Percentiles rank a stretch among this genome's conserved stretches.
Evolutionary conservation across 2,888 invertebrate species (phyloP).

Genomic region (Drosophila ezoana): DNA sequence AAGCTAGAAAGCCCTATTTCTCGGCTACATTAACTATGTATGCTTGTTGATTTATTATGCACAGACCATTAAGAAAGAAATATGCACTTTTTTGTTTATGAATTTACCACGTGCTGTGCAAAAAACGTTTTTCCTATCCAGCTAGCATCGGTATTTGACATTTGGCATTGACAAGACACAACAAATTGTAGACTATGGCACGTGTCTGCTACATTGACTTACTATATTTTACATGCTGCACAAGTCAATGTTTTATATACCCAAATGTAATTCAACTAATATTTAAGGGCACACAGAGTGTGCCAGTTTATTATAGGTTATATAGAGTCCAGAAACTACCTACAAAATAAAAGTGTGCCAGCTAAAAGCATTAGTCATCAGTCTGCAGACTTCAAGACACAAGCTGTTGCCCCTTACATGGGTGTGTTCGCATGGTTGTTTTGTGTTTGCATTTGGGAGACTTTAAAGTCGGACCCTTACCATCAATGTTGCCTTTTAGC

Average conservation of each 20-base stretch:
- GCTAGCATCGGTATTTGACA: conserved; percentile 7
- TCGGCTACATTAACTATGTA: conserved; percentile 67
- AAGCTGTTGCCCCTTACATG: conserved; percentile 4
- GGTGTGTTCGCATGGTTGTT: neutral
- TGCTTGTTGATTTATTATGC: conserved; percentile 71
- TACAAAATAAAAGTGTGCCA: neutral
- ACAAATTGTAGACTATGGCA: conserved; percentile 27
- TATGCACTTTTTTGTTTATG: conserved; percentile 28
- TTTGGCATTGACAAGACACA: conserved; percentile 28
- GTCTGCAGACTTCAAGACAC: neutral
- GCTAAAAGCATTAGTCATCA: conserved; percentile 12
- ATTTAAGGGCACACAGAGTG: conserved; percentile 2
- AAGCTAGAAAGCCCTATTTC: conserved; percentile 33
- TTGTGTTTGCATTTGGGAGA: neutral
- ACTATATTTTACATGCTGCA: neutral
- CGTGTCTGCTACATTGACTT: conserved; percentile 16
- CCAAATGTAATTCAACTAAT: conserved; percentile 5
- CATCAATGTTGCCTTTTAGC: conserved; percentile 9
- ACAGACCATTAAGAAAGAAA: conserved; percentile 47
- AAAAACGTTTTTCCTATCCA: conserved; percentile 21
- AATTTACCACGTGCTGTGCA: conserved; percentile 6
- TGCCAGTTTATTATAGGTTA: neutral
- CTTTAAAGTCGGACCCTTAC: neutral
- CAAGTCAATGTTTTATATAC: conserved; percentile 10
- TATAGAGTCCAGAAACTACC: neutral